Conservation (phyloP, 2,888 invertebrate genomes). For the Arge pagana region DNA sequence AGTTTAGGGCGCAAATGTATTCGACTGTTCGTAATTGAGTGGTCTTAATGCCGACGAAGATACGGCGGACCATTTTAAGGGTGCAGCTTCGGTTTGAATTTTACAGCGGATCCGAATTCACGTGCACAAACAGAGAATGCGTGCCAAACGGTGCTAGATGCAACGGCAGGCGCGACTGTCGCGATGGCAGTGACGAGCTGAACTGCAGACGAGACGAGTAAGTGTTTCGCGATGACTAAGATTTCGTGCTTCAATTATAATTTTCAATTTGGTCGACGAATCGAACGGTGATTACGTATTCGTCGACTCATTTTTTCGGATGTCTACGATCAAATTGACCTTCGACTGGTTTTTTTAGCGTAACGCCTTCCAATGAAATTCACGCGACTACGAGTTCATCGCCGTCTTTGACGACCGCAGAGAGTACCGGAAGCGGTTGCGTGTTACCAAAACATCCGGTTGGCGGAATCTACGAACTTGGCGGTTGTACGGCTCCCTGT, state of each 20-base stretch:
- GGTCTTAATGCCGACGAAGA: too few relatives aligned
- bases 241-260: neutral
- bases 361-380: too few relatives aligned
- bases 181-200: constrained; percentile 33
- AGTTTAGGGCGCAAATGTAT: too few relatives aligned
- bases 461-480: constrained; percentile 37
- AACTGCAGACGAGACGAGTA: constrained; percentile 17
- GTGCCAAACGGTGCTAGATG: constrained; percentile 30
- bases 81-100: too few relatives aligned
- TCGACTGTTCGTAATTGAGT: too few relatives aligned
- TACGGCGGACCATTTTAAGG: too few relatives aligned
- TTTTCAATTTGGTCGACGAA: too few relatives aligned
- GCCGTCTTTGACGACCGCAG: neutral
- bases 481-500: constrained; percentile 36
- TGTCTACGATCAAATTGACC: neutral
- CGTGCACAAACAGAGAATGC: constrained; percentile 34
- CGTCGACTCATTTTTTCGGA: neutral
- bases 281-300: too few relatives aligned
- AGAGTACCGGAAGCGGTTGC: constrained; percentile 29
- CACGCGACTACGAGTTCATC: too few relatives aligned
- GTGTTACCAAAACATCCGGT: constrained; percentile 35
- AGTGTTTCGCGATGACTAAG: constrained; percentile 1
- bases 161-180: constrained; percentile 31
- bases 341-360: neutral
- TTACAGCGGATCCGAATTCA: constrained; percentile 32